Evolutionary conservation across 1,140 invertebrate species (phyloP), one percentile per base, ranked within the genome.

Genomic region (Papilio polyxenes): DNA sequence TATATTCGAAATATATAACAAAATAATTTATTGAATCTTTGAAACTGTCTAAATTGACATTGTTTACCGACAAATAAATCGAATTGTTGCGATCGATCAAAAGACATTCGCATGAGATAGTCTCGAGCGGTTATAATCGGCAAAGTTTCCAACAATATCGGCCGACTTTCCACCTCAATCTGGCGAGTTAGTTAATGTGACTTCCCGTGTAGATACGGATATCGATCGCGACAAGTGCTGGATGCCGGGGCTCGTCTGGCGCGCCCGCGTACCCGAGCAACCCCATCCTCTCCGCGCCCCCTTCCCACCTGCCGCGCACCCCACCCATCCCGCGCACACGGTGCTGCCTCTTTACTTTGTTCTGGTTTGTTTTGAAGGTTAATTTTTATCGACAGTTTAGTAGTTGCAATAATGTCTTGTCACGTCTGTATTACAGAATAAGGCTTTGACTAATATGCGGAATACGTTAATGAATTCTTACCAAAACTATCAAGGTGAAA

Each of bases 341-440:
- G 90, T 86, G 87, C 88, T 87, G 84, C 84, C 86, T 88, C 90
- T 87, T 91, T 93, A 93, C 92, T 93, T 92, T 91, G 91, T 92
- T 93, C 92, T 92, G 90, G 93, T 94, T 92, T 91, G 90, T 94
- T 93, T 79, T 94, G 91, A 94, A 93, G 92, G 93, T 94, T 94
- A 94, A 93, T 92, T 90, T 92, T 91, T 89, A 86, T 72, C 92
- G 87, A 90, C 90, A 31, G 3, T 48, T 82, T 81, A 69, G 17
- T 59, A n/a, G 56, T 7, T 59, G 17, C 17, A 59, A 59, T 59
- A 17, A 1, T 2, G 17, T n/a, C 17, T n/a, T 31, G 23, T 31
- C 17, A 17, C 6, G 17, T n/a, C 3, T 59, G 56, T 59, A 10
- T 75, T 51, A 56, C 11, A 81, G 74, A 72, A 75, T 10, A 81